Conservation (phyloP, 2,113 vertebrate genomes). For the Potamarius usumacintae region DNA sequence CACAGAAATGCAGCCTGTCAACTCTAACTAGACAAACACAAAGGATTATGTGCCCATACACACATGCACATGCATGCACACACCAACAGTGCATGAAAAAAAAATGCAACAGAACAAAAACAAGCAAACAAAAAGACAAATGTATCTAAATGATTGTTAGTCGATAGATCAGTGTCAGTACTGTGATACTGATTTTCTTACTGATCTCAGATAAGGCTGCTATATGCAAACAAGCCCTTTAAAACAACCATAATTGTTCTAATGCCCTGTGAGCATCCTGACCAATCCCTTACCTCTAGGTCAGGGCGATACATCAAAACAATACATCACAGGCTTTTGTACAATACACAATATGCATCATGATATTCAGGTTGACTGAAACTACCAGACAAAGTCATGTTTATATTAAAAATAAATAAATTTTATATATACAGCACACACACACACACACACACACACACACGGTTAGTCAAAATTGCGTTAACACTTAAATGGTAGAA, state of each 20-base stretch:
- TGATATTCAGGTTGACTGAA: background rate
- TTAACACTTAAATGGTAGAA: too few relatives aligned
- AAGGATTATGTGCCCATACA: background rate
- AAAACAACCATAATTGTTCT: background rate
- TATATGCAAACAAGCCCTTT: background rate
- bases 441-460: too few relatives aligned
- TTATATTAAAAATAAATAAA: too few relatives aligned
- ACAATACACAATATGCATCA: background rate
- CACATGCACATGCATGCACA: conserved; percentile 6
- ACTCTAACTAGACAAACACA: conserved; percentile 29
- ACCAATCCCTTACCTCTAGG: background rate
- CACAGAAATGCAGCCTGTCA: conserved; percentile 23
- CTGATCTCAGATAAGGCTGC: background rate
- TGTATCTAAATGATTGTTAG: background rate
- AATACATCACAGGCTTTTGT: background rate
- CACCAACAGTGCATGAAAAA: background rate
- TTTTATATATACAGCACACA: too few relatives aligned
- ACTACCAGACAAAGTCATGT: background rate
- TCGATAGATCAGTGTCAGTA: background rate
- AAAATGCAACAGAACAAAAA: background rate
- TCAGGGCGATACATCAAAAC: background rate
- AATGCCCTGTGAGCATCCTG: background rate
- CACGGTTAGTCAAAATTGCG: too few relatives aligned
- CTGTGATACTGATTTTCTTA: background rate
- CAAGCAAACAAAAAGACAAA: too few relatives aligned